phyloP scores from a whole-genome alignment of 2,113 vertebrate species.

The Catagonus wagneri region DNA sequence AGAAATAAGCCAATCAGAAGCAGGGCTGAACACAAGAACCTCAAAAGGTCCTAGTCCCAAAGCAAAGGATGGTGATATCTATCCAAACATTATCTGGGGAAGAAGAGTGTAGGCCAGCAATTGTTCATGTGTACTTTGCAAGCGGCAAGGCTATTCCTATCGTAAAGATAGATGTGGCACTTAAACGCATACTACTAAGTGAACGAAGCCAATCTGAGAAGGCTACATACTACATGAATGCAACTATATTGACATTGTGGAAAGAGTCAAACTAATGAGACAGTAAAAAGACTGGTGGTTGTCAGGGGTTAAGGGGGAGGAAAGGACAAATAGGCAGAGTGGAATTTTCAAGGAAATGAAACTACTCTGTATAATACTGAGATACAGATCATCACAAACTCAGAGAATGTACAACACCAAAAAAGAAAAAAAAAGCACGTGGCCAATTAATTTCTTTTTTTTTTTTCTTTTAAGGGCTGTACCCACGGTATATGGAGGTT shows the following conservation, averaged over 20 bases:
- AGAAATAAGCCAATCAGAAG: slow-evolving; percentile 3
- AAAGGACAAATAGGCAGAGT: not conserved
- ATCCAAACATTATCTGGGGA: not conserved
- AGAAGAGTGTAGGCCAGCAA: not conserved
- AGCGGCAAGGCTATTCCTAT: not conserved
- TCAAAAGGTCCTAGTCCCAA: slow-evolving; percentile 1
- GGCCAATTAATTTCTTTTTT: not conserved
- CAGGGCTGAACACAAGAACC: not conserved
- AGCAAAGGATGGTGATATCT: not conserved
- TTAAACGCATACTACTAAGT: not conserved
- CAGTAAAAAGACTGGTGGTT: not conserved
- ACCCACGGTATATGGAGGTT: too few species aligned
- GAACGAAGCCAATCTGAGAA: not conserved
- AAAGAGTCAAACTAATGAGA: not conserved
- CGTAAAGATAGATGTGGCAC: not conserved
- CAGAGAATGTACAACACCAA: not conserved
- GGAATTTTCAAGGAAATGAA: not conserved
- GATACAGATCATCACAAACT: not conserved
- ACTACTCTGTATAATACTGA: not conserved
- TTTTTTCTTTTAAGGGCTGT: too few species aligned
- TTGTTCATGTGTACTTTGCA: not conserved
- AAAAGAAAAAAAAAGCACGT: not conserved
- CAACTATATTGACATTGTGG: not conserved
- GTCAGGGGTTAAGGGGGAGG: not conserved
- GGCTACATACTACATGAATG: not conserved